phyloP scores from a whole-genome alignment of 2,113 vertebrate species.

The Aegotheles bennettii region DNA sequence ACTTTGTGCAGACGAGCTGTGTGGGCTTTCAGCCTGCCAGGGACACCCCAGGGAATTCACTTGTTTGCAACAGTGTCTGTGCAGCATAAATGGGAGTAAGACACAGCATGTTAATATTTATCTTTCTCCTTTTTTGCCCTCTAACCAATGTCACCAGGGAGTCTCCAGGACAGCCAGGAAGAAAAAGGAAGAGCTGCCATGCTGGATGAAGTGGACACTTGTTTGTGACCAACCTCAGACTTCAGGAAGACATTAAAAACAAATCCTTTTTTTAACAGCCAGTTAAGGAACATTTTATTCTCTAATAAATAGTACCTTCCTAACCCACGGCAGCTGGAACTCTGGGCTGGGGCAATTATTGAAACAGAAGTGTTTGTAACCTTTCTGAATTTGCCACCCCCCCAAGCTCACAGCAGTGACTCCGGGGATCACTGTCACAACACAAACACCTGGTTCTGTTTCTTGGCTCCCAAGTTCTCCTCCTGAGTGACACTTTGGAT shows the following conservation, averaged over 20 bases:
- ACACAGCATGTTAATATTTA: slow-evolving; percentile 3
- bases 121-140: neutral
- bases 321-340: neutral
- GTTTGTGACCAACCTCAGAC: neutral
- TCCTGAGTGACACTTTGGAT: neutral
- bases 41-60: neutral
- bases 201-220: neutral
- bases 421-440: neutral
- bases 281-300: neutral
- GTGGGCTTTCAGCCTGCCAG: neutral
- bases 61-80: neutral
- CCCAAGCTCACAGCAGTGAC: neutral
- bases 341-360: neutral
- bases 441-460: neutral
- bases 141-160: neutral
- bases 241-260: neutral
- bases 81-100: neutral
- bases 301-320: neutral
- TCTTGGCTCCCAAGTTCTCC: neutral
- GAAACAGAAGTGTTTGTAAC: neutral
- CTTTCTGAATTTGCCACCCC: neutral
- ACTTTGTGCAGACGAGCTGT: neutral
- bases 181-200: neutral
- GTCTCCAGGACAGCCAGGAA: neutral
- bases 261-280: neutral